Evolutionary conservation across 2,888 invertebrate genomes (phyloP), one percentile per base, ranked within the genome.

Genomic region (Homarus gammarus): DNA sequence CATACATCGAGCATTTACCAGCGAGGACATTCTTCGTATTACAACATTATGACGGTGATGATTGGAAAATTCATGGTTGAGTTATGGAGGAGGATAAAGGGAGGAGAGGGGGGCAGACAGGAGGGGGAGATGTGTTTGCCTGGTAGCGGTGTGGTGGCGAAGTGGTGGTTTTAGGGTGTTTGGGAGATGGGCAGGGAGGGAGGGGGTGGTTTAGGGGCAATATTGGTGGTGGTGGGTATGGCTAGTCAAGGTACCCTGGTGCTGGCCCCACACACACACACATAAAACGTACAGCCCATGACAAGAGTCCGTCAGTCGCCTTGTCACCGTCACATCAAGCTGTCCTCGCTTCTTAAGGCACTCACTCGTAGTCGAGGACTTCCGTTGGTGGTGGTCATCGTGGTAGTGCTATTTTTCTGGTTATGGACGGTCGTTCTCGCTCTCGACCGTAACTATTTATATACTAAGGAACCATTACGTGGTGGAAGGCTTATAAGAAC

Each of bases 221-320:
- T 56, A 5, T 56, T 12, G 56, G 56, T 22, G 22, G 56, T 22
- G 18, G 18, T 18, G 56, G 56, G 15, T 12, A 56, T 5, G 18
- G 18, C 22, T 5, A 56, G 18, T n/a, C 56, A 56, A 18, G 22
- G 56, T 56, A 44, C 22, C 18, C 22, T 49, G 49, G 49, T 49
- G 49, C 8, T 49, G 49, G 22, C 56, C 56, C 44, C 44, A 22
- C 56, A 22, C 12, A 56, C 56, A 22, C 56, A 27, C n/a, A 49
- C 77, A 77, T 77, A 77, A 77, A 77, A 49, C 51, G 22, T 49
- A 31, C 44, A 15, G 27, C 40, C 40, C 77, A 40, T 77, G 77
- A 12, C 77, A 77, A 12, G 31, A 15, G 27, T 44, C 49, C 18
- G 27, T 44, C 77, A 77, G 77, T 77, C 31, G 44, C 27, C 44